Base-by-base conservation (phyloP, 2,113 vertebrate genomes). In the Hippocampus zosterae region DNA sequence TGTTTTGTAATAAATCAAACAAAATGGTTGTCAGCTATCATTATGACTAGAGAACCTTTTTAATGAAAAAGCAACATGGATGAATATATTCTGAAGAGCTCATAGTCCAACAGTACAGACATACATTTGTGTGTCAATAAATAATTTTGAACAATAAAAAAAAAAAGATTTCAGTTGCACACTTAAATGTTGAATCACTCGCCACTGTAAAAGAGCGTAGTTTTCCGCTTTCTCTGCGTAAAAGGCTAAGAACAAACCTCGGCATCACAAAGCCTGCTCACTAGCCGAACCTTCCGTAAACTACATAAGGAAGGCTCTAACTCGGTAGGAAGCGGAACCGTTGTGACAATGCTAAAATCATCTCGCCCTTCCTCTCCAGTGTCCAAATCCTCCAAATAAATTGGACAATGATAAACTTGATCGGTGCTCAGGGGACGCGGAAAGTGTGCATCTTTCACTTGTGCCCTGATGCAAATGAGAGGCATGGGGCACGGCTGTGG, bases 271-370 rank as follows among this genome's bases (percentile, higher is more conserved):
- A 92, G 81, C 19, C 56, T 65, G 59, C 93, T 93, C 72, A 92
- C 85, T 1, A 89, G 68, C 12, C 90, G 88, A 25, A 92, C 89
- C 2, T 88, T 79, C 53, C 85, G 87, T 65, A 93, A 87, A 59
- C 81, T 71, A 68, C 93, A 92, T 64, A 84, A 76, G 23, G 68
- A 53, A 0, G 88, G 91, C 25, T 83, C 72, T 18, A 92, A 75
- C 27, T 67, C 85, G 0, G 91, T 68, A 57, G 74, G 76, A 44
- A 95, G 88, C 2, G 88, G 89, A 42, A 93, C 21, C 16, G 82
- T 81, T 25, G 87, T 77, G 69, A 94, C 53, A 7, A 90, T 72
- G 46, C 81, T 87, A 21, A 53, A 75, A 59, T 89, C 88, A 10
- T 81, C 73, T 40, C 91, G 81, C 29, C 53, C 66, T 69, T 65